These are phyloP conservation scores for Drosophila teissieri DNA, from an alignment of 1,140 invertebrate species.

Conservation along the genomic window DNA sequence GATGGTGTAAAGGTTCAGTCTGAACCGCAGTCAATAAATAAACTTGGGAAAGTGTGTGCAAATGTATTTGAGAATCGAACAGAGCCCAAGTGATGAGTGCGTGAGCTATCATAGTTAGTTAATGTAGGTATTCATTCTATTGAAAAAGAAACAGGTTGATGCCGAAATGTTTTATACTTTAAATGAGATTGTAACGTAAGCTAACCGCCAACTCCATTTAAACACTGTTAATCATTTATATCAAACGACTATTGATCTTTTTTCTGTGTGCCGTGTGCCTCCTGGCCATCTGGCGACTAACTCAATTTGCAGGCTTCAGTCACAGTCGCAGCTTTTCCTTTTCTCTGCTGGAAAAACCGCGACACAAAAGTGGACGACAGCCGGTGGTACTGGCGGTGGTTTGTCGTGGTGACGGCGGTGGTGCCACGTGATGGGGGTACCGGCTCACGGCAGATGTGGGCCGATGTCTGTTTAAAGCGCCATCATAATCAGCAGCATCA, in stretches of 20 bases:
- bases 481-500: constrained; percentile 77
- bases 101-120: neutral
- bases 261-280: neutral
- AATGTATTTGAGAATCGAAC: constrained; percentile 44
- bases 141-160: too few species aligned
- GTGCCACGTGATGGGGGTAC: constrained; percentile 18
- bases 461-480: constrained; percentile 66
- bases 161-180: too few species aligned
- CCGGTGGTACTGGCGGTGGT: constrained; percentile 26
- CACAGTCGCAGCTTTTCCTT: constrained; percentile 12
- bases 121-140: too few species aligned
- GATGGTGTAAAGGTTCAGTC: neutral
- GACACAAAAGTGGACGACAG: constrained; percentile 45
- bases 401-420: constrained; percentile 6
- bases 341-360: constrained; percentile 24
- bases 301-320: constrained; percentile 51
- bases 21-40: constrained; percentile 73
- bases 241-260: neutral
- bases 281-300: constrained; percentile 35
- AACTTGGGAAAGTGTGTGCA: constrained; percentile 73
- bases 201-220: too few species aligned
- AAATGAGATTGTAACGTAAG: neutral
- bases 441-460: constrained; percentile 33
- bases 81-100: neutral
- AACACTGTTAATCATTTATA: too few species aligned